Conservation (phyloP, 2,797 vertebrate species). For the Cossypha heuglini region DNA sequence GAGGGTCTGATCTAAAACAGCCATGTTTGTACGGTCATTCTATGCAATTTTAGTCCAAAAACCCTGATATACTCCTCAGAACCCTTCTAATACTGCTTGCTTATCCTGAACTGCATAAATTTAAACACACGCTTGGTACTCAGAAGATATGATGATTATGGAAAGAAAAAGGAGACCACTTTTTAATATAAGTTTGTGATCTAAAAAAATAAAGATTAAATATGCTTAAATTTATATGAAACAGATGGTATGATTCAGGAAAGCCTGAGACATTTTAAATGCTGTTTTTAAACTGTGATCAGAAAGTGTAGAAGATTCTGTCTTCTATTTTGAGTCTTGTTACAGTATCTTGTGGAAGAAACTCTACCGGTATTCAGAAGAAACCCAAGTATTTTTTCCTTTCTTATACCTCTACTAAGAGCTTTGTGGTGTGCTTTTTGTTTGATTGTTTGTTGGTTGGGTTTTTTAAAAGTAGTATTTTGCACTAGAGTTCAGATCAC, state of each 20-base stretch:
- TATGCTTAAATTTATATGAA: neutral
- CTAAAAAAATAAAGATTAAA: neutral
- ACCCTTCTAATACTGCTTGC: neutral
- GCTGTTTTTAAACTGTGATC: neutral
- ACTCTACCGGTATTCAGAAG: neutral
- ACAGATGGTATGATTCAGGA: neutral
- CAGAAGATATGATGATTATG: neutral
- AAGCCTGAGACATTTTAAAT: neutral
- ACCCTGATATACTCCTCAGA: neutral
- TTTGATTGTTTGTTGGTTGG: neutral
- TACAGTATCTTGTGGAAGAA: neutral
- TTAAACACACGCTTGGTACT: neutral
- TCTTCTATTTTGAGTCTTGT: neutral
- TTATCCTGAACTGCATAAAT: neutral
- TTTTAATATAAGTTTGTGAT: neutral
- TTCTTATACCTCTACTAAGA: neutral
- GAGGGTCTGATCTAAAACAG: neutral
- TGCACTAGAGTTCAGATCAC: neutral
- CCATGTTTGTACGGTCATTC: neutral
- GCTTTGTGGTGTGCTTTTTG: neutral
- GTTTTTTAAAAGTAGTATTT: neutral
- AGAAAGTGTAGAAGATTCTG: neutral
- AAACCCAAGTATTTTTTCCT: neutral
- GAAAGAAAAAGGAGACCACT: neutral
- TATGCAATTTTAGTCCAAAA: neutral